Conservation (phyloP, 2,113 vertebrate genomes). For the Fukomys damarensis region DNA sequence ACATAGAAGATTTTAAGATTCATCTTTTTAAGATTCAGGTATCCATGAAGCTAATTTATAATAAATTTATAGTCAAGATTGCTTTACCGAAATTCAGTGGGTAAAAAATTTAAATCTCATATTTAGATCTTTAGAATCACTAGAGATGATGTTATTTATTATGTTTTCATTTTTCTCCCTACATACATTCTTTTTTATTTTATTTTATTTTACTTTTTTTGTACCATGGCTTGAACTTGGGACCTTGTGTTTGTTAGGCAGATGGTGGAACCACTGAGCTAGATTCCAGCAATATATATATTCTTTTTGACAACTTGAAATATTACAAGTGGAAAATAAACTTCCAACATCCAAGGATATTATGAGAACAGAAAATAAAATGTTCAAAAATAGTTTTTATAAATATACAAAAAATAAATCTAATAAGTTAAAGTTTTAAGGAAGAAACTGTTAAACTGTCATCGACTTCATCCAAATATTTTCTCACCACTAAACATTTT, state of each 20-base stretch:
- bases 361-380: background rate
- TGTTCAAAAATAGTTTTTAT: background rate
- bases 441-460: background rate
- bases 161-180: background rate
- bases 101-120: background rate
- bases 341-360: background rate
- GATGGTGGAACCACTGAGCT: no score
- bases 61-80: background rate
- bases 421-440: background rate
- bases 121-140: background rate
- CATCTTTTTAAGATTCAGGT: constrained; percentile 16
- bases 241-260: no score
- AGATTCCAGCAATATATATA: no score
- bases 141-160: background rate
- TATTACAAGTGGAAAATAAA: background rate
- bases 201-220: no score
- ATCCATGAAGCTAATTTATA: background rate
- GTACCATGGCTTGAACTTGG: no score
- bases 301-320: background rate
- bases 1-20: background rate
- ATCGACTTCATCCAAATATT: background rate
- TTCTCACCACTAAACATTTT: background rate
- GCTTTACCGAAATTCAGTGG: background rate
- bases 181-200: background rate
- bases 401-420: background rate